phyloP scores from a whole-genome alignment of 2,113 vertebrate genomes.

The Pangasianodon hypophthalmus region DNA sequence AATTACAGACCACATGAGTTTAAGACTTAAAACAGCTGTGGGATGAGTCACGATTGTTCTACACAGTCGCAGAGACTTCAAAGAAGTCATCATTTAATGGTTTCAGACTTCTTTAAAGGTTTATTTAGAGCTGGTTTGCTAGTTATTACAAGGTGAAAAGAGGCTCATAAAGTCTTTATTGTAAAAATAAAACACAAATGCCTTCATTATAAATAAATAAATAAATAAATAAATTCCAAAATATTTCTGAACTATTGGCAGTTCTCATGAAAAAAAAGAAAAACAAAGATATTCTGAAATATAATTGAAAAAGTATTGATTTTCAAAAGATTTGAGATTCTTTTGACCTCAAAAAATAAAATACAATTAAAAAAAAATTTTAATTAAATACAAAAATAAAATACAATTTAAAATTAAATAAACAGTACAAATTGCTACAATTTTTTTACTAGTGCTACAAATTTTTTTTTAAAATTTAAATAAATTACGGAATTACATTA shows the following conservation, averaged over 20 bases:
- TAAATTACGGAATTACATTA: not conserved
- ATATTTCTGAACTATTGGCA: not conserved
- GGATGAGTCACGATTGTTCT: constrained; percentile 19
- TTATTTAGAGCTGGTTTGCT: not conserved
- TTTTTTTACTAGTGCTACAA: no score
- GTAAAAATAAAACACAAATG: not conserved
- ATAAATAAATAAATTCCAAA: not conserved
- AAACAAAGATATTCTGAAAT: not conserved
- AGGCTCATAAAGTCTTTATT: not conserved
- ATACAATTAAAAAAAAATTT: no score
- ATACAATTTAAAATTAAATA: not conserved
- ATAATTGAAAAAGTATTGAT: no score
- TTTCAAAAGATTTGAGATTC: no score
- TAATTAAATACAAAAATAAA: no score
- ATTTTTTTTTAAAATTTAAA: no score
- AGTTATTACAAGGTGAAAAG: not conserved
- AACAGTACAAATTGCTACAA: not conserved
- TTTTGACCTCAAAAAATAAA: no score
- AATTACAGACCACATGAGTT: constrained; percentile 50
- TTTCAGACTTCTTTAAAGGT: constrained; percentile 12
- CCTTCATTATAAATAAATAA: not conserved
- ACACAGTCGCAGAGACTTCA: not conserved
- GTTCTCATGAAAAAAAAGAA: not conserved
- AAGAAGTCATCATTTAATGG: not conserved
- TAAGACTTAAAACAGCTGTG: constrained; percentile 21